Conservation (phyloP, 2,797 vertebrate genomes). For the Micromesistius poutassou region DNA sequence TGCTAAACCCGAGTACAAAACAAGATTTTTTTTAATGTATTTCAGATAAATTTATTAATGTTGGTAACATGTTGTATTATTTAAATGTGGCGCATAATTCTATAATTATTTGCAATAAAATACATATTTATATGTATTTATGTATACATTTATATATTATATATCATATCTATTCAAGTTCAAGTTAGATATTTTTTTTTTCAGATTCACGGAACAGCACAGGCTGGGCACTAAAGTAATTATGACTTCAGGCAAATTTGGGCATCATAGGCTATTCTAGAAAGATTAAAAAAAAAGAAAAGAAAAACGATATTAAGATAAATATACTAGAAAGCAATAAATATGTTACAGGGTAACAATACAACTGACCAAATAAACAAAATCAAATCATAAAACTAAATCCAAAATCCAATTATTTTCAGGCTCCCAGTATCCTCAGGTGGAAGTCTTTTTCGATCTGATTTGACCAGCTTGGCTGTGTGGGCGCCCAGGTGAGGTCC, state of each 20-base stretch:
- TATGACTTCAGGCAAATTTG: no score
- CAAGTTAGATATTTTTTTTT: no score
- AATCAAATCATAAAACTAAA: no score
- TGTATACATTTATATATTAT: no score
- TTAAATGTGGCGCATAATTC: neutral
- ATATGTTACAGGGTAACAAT: neutral
- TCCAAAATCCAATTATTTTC: no score
- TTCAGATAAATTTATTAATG: neutral
- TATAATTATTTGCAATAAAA: no score
- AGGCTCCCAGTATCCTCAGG: neutral
- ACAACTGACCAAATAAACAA: neutral
- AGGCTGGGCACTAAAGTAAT: no score
- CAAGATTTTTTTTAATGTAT: neutral
- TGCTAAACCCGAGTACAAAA: neutral
- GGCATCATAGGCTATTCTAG: no score
- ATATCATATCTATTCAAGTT: no score
- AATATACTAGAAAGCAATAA: neutral
- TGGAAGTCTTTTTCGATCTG: neutral
- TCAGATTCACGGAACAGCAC: no score
- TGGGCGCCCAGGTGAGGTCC: no score
- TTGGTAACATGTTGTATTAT: neutral
- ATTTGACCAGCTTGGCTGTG: no score
- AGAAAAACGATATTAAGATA: neutral
- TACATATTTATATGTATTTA: neutral
- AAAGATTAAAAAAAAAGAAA: neutral